Conservation (phyloP, 2,888 invertebrate species). For the Scelioninae gen. 1 region DNA sequence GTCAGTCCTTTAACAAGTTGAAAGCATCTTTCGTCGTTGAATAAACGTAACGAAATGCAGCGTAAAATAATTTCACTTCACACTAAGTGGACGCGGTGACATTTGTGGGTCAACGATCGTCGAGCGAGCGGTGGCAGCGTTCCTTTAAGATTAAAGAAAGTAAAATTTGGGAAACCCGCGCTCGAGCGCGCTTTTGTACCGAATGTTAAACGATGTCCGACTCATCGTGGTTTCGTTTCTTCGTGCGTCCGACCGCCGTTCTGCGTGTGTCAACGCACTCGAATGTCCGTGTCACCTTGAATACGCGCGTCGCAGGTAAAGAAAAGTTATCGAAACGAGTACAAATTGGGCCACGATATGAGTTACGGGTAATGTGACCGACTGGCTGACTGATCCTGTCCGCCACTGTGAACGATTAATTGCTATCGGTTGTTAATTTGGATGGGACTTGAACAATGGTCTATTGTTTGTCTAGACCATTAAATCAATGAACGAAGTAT, state of each 20-base stretch:
- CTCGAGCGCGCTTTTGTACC: constrained; percentile 7
- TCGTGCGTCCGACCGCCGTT: constrained; percentile 41
- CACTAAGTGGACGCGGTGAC: constrained; percentile 27
- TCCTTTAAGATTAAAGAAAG: constrained; percentile 37
- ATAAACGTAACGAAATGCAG: constrained; percentile 6
- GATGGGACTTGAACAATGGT: constrained; percentile 37
- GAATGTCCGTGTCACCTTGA: constrained; percentile 70
- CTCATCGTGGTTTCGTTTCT: constrained; percentile 34
- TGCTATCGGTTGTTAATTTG: constrained; percentile 24
- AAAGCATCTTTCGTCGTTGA: constrained; percentile 3
- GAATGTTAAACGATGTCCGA: constrained; percentile 6
- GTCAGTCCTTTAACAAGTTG: constrained; percentile 1
- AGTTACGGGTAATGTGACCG: constrained; percentile 33
- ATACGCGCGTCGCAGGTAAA: constrained; percentile 52
- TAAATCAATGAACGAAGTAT: constrained; percentile 32
- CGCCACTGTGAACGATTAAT: constrained; percentile 27
- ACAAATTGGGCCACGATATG: constrained; percentile 62
- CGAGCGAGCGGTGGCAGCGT: neutral
- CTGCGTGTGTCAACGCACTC: constrained; percentile 69
- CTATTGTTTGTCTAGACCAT: constrained; percentile 54
- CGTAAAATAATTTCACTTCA: constrained; percentile 36
- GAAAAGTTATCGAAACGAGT: constrained; percentile 64
- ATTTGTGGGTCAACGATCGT: constrained; percentile 55
- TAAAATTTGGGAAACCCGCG: constrained; percentile 58
- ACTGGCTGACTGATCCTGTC: constrained; percentile 10